Evolutionary conservation across 2,888 invertebrate genomes (phyloP).

Genomic region (Lasioglossum zephyrum): DNA sequence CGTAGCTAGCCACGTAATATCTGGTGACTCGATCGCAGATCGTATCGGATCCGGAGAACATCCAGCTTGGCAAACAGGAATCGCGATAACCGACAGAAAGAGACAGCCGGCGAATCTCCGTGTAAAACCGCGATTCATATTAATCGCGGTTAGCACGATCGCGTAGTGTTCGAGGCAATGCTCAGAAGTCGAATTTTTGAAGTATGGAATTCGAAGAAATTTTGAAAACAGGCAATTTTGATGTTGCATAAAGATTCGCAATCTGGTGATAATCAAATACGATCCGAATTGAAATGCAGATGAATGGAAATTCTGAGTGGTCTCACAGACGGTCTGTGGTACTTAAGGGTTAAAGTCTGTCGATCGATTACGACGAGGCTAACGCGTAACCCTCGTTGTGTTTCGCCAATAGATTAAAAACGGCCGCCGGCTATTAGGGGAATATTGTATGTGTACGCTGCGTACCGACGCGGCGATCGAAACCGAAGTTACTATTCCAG

Average conservation of each 20-base stretch:
- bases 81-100: slow-evolving; percentile 48
- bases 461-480: slow-evolving; percentile 41
- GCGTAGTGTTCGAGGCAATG: neutral
- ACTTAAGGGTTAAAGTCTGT: neutral
- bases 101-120: slow-evolving; percentile 20
- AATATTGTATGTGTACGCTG: neutral
- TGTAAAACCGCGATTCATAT: slow-evolving; percentile 59
- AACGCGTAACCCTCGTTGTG: neutral
- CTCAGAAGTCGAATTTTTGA: neutral
- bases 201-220: neutral
- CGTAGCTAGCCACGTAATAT: slow-evolving; percentile 58
- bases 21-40: slow-evolving; percentile 65
- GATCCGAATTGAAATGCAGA: too few species aligned
- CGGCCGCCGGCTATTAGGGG: slow-evolving; percentile 17
- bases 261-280: too few species aligned
- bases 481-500: slow-evolving; percentile 42
- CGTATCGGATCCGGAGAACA: slow-evolving; percentile 63
- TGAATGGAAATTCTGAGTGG: too few species aligned
- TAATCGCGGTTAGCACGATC: slow-evolving; percentile 42
- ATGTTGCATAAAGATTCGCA: too few species aligned
- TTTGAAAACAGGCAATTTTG: too few species aligned
- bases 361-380: slow-evolving; percentile 13
- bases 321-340: neutral
- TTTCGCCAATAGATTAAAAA: slow-evolving; percentile 30
- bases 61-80: slow-evolving; percentile 67